Evolutionary conservation across 2,797 vertebrate genomes (phyloP), one percentile per base, ranked within the genome.

Genomic region (Rhynchotus rufescens): DNA sequence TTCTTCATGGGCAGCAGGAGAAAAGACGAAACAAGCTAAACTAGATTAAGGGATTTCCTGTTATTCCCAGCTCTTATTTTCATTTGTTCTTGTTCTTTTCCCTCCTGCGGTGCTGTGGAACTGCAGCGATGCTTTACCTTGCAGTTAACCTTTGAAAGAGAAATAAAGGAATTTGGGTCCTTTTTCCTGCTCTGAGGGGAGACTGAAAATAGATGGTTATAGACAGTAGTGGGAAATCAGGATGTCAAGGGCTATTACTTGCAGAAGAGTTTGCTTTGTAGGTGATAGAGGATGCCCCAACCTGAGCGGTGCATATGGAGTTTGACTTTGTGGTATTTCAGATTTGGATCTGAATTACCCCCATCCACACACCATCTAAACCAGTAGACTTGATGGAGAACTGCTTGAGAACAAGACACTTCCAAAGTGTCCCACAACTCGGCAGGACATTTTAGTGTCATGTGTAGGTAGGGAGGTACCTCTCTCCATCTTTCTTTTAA

Each of bases 31-130:
- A 85, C 61, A 83, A 87, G 17, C 76, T 89, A 80, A 96, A 95
- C 93, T 79, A 88, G 93, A 95, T 96, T 94, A 95, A 96, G 85
- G 79, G 93, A 88, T 90, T 92, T 96, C 65, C 83, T 80, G 86
- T 93, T 94, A 88, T 92, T 94, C 89, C 88, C 86, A 86, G 49
- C 16, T 92, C 93, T 81, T 91, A 52, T 79, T 94, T 96, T 82
- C 65, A 65, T 94, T 92, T 84, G 40, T 80, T 88, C 61, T 54
- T 88, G 17, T 78, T 90, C 60, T 68, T 94, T 22, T 6, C 40
- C 16, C 26, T 38, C 66, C 73, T 56, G 80, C 57, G 61, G 79
- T 86, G 90, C 80, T 12, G 7, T 56, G 81, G 57, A 80, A 52
- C 68, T 92, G 61, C 80, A 85, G 59, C 57, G 83, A 60, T 62